These are phyloP conservation scores for Aulostomus chinensis DNA, from an alignment of 2,797 vertebrate genomes.

Conservation along the genomic window DNA sequence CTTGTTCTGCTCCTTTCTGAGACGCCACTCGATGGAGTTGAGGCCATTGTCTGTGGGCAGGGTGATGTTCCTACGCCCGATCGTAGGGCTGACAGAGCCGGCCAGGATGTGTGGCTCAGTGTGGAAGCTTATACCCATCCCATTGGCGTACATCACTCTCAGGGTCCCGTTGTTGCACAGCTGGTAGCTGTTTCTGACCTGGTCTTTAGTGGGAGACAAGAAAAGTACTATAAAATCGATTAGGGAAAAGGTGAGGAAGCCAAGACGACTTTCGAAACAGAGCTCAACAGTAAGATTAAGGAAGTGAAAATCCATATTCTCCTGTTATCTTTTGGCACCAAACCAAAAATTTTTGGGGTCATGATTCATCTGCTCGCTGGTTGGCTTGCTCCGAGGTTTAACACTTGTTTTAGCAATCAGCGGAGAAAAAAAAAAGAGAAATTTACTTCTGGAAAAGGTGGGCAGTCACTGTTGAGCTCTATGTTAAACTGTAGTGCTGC, in stretches of 20 bases:
- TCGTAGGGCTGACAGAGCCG: conserved; percentile 95
- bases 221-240: not conserved
- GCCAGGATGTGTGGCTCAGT: conserved; percentile 98
- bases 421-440: too few species aligned
- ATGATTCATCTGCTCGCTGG: too few species aligned
- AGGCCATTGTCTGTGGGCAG: conserved; percentile 97
- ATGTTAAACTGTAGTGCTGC: too few species aligned
- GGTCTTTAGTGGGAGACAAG: conserved; percentile 83
- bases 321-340: too few species aligned
- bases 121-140: conserved; percentile 99
- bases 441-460: too few species aligned
- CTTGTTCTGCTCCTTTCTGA: conserved; percentile 97
- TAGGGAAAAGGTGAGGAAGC: not conserved
- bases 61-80: conserved; percentile 98
- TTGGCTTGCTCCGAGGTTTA: too few species aligned
- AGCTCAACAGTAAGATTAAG: too few species aligned
- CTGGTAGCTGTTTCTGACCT: conserved; percentile 99
- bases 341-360: too few species aligned
- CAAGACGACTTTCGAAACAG: not conserved
- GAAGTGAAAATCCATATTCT: too few species aligned
- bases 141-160: conserved; percentile 97
- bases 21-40: conserved; percentile 98
- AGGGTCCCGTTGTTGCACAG: conserved; percentile 97
- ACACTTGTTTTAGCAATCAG: too few species aligned
- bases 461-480: too few species aligned